These are phyloP conservation scores for Garrulus glandarius DNA, from an alignment of 2,797 vertebrate genomes.

Conservation along the genomic window DNA sequence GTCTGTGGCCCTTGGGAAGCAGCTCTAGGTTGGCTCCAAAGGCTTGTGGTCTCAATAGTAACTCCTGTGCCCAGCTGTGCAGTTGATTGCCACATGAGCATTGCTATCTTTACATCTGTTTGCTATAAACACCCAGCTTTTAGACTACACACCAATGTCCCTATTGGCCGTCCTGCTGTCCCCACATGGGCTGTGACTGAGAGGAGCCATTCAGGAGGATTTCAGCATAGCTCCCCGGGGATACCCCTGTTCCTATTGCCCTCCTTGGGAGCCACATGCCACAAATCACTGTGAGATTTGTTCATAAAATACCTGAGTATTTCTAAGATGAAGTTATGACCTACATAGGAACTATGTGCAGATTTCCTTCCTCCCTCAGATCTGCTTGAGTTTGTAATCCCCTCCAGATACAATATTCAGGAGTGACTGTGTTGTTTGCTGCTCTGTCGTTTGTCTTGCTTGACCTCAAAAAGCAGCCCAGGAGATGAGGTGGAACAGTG, in stretches of 20 bases:
- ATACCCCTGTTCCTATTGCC: rapidly evolving
- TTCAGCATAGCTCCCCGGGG: rapidly evolving
- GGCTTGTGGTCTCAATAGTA: background rate
- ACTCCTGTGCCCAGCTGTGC: background rate
- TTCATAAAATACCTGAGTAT: background rate
- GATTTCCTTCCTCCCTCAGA: slow-evolving; percentile 1
- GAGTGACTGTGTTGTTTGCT: background rate
- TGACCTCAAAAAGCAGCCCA: background rate
- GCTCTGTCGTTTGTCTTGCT: background rate
- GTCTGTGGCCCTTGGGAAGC: background rate
- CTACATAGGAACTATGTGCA: background rate
- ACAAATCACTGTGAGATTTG: background rate
- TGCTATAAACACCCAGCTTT: background rate
- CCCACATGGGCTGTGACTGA: background rate
- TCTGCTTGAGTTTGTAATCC: background rate
- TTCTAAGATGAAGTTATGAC: background rate
- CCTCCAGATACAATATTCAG: background rate
- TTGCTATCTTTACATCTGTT: background rate
- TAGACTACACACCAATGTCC: background rate
- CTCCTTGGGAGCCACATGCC: background rate
- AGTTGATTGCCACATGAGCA: background rate
- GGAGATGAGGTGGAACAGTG: background rate
- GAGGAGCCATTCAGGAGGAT: background rate
- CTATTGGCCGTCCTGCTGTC: rapidly evolving
- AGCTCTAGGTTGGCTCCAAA: background rate